Evolutionary conservation across 1,140 invertebrate species (phyloP).

Genomic region (Atta cephalotes): DNA sequence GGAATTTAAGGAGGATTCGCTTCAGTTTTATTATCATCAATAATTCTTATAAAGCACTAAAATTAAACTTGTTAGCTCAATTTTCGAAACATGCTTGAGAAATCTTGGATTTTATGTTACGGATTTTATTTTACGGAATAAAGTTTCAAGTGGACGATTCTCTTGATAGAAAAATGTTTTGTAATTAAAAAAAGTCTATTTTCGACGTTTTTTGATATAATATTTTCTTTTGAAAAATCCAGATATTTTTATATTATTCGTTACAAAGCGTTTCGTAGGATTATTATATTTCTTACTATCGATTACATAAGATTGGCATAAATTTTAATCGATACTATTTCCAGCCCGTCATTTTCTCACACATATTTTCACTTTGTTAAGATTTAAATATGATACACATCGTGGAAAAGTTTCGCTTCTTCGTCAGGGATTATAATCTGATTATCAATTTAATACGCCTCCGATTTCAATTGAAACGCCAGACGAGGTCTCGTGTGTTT

Average conservation of each 20-base stretch:
- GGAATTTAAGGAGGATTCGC: neutral
- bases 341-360: neutral
- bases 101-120: neutral
- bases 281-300: neutral
- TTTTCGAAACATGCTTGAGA: neutral
- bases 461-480: constrained; percentile 40
- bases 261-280: neutral
- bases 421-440: neutral
- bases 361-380: neutral
- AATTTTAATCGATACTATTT: constrained; percentile 5
- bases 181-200: neutral
- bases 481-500: constrained; percentile 14
- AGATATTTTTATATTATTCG: neutral
- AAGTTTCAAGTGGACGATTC: neutral
- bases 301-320: neutral
- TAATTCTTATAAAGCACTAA: neutral
- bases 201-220: neutral
- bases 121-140: neutral
- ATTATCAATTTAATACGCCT: constrained; percentile 33
- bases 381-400: neutral
- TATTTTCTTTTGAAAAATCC: neutral
- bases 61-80: neutral
- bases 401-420: neutral
- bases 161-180: neutral
- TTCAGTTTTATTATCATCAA: neutral